Base-by-base conservation (phyloP, 2,888 invertebrate species). In the Ichneumoninae sp. region DNA sequence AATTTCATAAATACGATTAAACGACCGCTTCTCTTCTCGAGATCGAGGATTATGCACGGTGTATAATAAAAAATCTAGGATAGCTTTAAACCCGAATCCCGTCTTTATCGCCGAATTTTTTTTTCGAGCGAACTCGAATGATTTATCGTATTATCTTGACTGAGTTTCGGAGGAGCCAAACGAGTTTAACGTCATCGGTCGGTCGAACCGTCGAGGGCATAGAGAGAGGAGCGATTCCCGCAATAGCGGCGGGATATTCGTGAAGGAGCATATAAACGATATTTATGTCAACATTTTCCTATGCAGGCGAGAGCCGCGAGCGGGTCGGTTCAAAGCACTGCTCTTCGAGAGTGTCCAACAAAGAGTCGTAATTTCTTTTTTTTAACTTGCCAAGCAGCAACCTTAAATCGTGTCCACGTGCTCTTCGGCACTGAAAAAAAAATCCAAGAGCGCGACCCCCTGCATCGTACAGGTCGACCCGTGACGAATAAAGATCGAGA, bases 231-330 rank as follows among this genome's bases (percentile, higher is more conserved):
- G 30, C 82, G 66, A 85, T 83, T 84, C 82, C 76, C 80, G 85
- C 81, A 85, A 85, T 81, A 83, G 82, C 79, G 82, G 80, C 69
- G 73, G 77, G 74, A 76, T 71, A 50, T 80, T 76, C 74, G 63
- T 71, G 68, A 73, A 80, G 76, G 66, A 76, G 75, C 71, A 83
- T 81, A 87, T 88, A 87, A 89, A 86, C 82, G 88, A 89, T 89
- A 89, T 89, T 88, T 88, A 88, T 89, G 89, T 89, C 88, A 88
- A 88, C 87, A 89, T 88, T 89, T 88, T 87, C 85, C 81, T 71
- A 63, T 77, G 78, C 71, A 76, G 60, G 54, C 60, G 73, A 54
- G 60, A 81, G 86, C 82, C 84, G 85, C 74, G 84, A 81, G 54
- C 81, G 44, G 73, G 54, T 65, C 60, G 60, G 70, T 57, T 87